A percentile compares a stretch with the other conserved stretches of the same genome.
These are phyloP conservation scores for Pseudomugil tenellus DNA, from an alignment of 2,797 vertebrate species.

Conservation along the genomic window DNA sequence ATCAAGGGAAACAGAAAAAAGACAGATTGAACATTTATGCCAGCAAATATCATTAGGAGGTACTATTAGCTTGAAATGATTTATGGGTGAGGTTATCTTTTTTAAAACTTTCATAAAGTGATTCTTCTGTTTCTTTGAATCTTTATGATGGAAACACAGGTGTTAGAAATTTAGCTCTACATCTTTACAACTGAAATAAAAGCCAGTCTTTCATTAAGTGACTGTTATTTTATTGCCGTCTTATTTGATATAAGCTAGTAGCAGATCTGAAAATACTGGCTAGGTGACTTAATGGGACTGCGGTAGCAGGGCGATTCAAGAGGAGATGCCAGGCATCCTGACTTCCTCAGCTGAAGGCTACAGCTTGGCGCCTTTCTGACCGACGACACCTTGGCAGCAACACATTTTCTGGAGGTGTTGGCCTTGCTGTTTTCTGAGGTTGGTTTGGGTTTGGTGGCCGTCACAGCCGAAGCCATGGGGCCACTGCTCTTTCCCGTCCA, in stretches of 20 bases:
- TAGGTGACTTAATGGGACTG: constrained; percentile 85
- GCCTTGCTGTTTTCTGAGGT: constrained; percentile 73
- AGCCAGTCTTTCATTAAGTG: background rate
- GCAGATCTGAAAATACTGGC: constrained; percentile 88
- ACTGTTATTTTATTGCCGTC: background rate
- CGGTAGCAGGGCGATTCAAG: constrained; percentile 85
- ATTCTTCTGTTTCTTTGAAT: constrained; percentile 15
- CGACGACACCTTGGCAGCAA: constrained; percentile 29
- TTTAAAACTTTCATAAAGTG: background rate
- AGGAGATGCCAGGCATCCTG: constrained; percentile 77
- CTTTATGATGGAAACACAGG: background rate
- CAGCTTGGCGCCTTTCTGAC: constrained; percentile 76
- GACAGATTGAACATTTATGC: constrained; percentile 15
- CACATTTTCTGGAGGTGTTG: constrained; percentile 59
- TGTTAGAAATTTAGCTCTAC: background rate
- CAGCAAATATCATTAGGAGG: constrained; percentile 10
- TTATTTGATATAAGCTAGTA: constrained; percentile 61
- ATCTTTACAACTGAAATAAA: constrained; percentile 14
- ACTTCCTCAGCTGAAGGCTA: constrained; percentile 80
- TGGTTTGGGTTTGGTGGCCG: constrained; percentile 34
- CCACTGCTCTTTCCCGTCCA: constrained; percentile 62
- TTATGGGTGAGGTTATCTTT: background rate
- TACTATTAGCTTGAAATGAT: background rate
- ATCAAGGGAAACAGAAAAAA: constrained; percentile 42
- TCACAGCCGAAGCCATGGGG: constrained; percentile 62